A percentile compares a stretch with the other conserved stretches of the same genome.
Evolutionary conservation across 2,113 vertebrate genomes (phyloP).

Genomic region (Hoplias malabaricus): DNA sequence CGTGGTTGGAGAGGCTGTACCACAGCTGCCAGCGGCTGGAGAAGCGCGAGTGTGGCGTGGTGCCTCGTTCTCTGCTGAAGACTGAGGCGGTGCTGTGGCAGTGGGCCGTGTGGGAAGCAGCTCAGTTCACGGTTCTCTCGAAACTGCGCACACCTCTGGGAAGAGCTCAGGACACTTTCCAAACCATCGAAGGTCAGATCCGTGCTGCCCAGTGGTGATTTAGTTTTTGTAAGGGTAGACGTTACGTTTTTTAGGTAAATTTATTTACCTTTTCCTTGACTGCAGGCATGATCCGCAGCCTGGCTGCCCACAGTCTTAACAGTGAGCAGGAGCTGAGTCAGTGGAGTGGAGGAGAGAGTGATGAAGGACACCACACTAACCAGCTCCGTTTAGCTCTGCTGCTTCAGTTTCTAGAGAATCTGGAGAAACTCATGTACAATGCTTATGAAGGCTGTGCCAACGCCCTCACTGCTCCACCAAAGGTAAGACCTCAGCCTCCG

Average conservation of each 20-base stretch:
- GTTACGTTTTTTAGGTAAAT: no score
- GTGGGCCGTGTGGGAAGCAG: constrained; percentile 98
- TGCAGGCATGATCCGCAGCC: constrained; percentile 92
- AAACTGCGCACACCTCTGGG: constrained; percentile 94
- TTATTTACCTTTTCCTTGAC: background rate
- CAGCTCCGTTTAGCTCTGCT: constrained; percentile 92
- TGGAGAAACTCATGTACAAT: constrained; percentile 99
- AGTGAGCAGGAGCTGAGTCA: constrained; percentile 91
- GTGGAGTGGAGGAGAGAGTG: constrained; percentile 90
- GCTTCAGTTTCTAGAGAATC: constrained; percentile 93
- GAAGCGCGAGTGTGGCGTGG: constrained; percentile 81
- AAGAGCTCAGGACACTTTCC: constrained; percentile 96
- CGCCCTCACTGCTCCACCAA: constrained; percentile 92
- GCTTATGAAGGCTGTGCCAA: constrained; percentile 97
- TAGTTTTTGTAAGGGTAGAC: no score
- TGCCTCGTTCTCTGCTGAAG: constrained; percentile 86
- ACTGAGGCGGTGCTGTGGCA: constrained; percentile 95
- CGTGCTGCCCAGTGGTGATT: background rate
- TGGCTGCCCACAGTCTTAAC: constrained; percentile 92
- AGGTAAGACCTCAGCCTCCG: constrained; percentile 74
- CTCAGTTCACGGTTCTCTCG: constrained; percentile 96
- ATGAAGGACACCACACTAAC: constrained; percentile 92
- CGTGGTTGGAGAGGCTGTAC: constrained; percentile 95
- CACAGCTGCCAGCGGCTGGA: constrained; percentile 95
- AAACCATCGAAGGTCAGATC: constrained; percentile 93